phyloP scores from a whole-genome alignment of 2,113 vertebrate genomes.

The Dryoscopus gambensis region DNA sequence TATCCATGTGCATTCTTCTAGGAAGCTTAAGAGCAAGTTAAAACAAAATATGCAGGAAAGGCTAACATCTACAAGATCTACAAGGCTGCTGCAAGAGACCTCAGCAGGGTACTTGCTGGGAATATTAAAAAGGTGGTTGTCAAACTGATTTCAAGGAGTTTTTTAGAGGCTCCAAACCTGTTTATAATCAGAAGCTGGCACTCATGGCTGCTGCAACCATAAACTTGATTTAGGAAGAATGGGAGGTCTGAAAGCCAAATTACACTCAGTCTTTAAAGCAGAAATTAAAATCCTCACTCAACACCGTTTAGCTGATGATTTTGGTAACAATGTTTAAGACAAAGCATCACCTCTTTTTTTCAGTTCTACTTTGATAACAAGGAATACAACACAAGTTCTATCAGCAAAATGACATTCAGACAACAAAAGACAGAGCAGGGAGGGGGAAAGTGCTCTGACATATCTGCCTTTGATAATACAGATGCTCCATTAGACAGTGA shows the following conservation, averaged over 20 bases:
- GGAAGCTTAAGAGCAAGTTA: neutral
- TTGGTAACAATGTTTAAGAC: neutral
- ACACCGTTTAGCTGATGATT: neutral
- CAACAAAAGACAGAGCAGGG: neutral
- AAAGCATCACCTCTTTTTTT: neutral
- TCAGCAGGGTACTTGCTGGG: neutral
- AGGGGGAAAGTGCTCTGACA: neutral
- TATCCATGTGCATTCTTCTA: neutral
- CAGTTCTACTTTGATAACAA: neutral
- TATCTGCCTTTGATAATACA: neutral
- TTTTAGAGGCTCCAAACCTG: neutral
- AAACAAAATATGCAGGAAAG: neutral
- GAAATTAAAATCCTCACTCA: neutral
- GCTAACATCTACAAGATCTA: neutral
- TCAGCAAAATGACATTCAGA: neutral
- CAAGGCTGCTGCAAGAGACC: neutral
- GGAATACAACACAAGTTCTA: neutral
- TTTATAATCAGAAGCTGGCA: neutral
- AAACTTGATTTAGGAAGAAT: neutral
- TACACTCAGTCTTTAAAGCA: neutral
- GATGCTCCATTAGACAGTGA: neutral
- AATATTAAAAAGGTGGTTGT: neutral
- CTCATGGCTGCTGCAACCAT: neutral
- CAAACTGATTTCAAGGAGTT: neutral
- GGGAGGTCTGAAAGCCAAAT: neutral